These are phyloP conservation scores for Archegozetes longisetosus DNA, from an alignment of 1,140 invertebrate genomes.

Conservation along the genomic window DNA sequence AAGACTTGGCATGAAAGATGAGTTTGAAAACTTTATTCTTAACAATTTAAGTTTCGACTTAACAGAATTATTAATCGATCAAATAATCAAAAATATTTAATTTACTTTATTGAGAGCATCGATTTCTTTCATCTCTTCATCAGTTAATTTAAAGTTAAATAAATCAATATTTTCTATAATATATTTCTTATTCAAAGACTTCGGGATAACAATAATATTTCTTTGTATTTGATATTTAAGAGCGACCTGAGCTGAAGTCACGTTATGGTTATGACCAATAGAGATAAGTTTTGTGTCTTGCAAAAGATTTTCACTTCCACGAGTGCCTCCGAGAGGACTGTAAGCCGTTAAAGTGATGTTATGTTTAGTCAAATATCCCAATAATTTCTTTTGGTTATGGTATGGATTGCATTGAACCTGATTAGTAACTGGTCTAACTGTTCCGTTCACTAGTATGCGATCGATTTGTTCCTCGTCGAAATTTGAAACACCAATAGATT, in stretches of 20 bases:
- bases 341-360: constrained; percentile 57
- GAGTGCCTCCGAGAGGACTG: constrained; percentile 41
- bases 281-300: constrained; percentile 45
- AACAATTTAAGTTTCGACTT: too few species aligned
- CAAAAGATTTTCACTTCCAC: too few species aligned
- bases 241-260: constrained; percentile 57
- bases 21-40: too few species aligned
- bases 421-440: constrained; percentile 9
- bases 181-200: constrained; percentile 78
- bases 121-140: too few species aligned
- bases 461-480: constrained; percentile 66
- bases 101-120: too few species aligned
- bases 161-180: too few species aligned
- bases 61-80: too few species aligned
- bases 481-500: constrained; percentile 72
- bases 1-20: too few species aligned
- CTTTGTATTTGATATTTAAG: constrained; percentile 54
- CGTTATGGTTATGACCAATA: constrained; percentile 49
- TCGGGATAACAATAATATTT: constrained; percentile 44
- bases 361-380: constrained; percentile 47
- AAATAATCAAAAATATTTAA: too few species aligned
- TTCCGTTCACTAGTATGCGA: constrained; percentile 7
- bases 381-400: constrained; percentile 54
- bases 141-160: too few species aligned
- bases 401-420: constrained; percentile 73